A percentile compares a stretch with the other conserved stretches of the same genome.
Evolutionary conservation across 2,888 invertebrate species (phyloP).

Genomic region (Amiota mariae): DNA sequence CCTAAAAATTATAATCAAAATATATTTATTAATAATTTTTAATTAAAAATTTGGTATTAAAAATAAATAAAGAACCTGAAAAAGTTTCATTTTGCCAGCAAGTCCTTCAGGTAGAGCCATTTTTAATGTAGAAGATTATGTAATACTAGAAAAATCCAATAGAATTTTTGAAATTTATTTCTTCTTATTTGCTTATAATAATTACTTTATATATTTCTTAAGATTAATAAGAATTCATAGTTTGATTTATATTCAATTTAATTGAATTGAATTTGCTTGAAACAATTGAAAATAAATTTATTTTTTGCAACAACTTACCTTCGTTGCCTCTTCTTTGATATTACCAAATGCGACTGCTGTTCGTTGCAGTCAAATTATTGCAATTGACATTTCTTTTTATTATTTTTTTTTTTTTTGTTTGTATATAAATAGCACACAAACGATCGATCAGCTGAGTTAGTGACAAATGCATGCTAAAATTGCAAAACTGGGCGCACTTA

Average conservation of each 20-base stretch:
- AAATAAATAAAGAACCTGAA: slow-evolving; percentile 61
- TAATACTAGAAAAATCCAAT: slow-evolving; percentile 48
- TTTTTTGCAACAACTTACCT: too few relatives aligned
- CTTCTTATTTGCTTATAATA: neutral
- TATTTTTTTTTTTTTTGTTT: too few relatives aligned
- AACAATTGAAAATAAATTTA: too few relatives aligned
- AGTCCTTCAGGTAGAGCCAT: slow-evolving; percentile 72
- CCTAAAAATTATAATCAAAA: slow-evolving; percentile 59
- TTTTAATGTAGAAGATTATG: slow-evolving; percentile 49
- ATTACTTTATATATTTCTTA: neutral
- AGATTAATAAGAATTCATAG: neutral
- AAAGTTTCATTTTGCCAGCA: slow-evolving; percentile 67
- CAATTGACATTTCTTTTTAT: too few relatives aligned
- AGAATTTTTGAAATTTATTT: neutral
- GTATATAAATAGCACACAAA: too few relatives aligned
- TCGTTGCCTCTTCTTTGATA: too few relatives aligned
- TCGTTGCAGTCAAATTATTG: too few relatives aligned
- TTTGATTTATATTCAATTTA: neutral
- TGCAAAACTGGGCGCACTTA: too few relatives aligned
- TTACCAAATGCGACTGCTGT: too few relatives aligned
- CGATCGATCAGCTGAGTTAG: too few relatives aligned
- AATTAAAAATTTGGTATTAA: neutral
- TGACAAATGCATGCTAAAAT: too few relatives aligned
- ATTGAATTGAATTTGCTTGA: neutral
- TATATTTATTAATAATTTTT: neutral